phyloP scores from a whole-genome alignment of 2,113 vertebrate genomes.

The Taxidea taxus region DNA sequence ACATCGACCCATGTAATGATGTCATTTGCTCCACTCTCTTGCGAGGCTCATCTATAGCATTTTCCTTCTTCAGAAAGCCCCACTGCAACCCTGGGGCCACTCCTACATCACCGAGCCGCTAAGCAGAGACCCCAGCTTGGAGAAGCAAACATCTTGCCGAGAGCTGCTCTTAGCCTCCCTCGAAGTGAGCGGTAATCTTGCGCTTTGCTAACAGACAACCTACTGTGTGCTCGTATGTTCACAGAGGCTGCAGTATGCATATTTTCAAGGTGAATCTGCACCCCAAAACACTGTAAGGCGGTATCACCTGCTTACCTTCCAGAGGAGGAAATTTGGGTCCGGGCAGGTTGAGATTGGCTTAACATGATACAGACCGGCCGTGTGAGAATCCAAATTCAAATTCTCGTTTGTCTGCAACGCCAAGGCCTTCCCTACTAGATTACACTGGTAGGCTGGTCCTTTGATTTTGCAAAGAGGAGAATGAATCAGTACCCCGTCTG shows the following conservation, averaged over 20 bases:
- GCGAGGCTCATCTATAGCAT: no score
- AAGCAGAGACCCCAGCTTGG: fast-evolving
- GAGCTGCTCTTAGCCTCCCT: neutral
- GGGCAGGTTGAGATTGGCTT: fast-evolving
- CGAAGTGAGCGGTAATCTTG: no score
- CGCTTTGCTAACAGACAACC: no score
- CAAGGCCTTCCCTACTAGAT: fast-evolving
- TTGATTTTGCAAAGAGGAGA: neutral
- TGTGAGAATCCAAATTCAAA: neutral
- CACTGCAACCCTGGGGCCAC: no score
- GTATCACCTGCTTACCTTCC: neutral
- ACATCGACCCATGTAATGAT: fast-evolving
- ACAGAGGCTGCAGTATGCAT: neutral
- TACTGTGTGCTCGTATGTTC: fast-evolving
- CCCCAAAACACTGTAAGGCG: fast-evolving
- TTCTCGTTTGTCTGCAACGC: neutral
- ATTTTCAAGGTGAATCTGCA: fast-evolving
- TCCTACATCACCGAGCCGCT: neutral
- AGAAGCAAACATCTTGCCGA: fast-evolving
- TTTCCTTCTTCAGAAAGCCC: neutral
- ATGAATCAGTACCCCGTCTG: fast-evolving
- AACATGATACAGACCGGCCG: neutral
- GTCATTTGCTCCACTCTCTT: neutral
- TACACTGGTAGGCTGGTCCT: neutral
- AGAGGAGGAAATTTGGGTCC: neutral